phyloP scores from a whole-genome alignment of 2,888 invertebrate genomes.

The Notodonta ziczac region DNA sequence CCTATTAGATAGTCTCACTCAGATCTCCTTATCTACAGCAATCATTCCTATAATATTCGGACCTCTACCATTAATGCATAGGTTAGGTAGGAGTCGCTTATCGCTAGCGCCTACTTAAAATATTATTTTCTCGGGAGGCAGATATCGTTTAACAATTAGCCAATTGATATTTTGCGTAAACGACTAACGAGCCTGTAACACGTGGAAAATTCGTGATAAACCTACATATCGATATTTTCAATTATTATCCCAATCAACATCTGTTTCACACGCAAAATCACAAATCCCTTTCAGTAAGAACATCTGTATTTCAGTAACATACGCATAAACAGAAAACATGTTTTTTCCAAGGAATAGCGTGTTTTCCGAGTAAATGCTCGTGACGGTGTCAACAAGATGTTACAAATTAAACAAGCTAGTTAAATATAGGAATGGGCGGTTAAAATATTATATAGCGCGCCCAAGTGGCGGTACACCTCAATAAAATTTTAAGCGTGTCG shows the following conservation, averaged over 20 bases:
- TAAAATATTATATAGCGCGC: constrained; percentile 1
- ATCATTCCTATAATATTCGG: no score
- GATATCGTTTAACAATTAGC: no score
- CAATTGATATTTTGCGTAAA: no score
- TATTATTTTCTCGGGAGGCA: no score
- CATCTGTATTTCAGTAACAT: not conserved
- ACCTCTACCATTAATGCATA: no score
- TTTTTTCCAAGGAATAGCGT: not conserved
- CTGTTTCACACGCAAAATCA: not conserved
- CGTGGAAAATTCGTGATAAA: no score
- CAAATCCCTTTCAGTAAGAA: not conserved
- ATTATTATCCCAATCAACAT: not conserved
- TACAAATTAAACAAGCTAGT: constrained; percentile 4
- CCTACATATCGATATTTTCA: no score
- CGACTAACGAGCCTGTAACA: no score
- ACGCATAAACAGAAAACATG: constrained; percentile 3
- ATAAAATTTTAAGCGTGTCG: not conserved
- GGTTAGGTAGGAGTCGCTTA: no score
- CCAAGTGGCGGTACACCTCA: constrained; percentile 2
- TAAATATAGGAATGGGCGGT: not conserved
- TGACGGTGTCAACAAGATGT: constrained; percentile 3
- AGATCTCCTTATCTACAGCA: no score
- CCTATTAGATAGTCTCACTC: no score
- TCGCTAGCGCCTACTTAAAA: no score
- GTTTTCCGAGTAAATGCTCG: not conserved